Base-by-base conservation (phyloP, 2,113 vertebrate genomes). In the Ceratotherium simum region DNA sequence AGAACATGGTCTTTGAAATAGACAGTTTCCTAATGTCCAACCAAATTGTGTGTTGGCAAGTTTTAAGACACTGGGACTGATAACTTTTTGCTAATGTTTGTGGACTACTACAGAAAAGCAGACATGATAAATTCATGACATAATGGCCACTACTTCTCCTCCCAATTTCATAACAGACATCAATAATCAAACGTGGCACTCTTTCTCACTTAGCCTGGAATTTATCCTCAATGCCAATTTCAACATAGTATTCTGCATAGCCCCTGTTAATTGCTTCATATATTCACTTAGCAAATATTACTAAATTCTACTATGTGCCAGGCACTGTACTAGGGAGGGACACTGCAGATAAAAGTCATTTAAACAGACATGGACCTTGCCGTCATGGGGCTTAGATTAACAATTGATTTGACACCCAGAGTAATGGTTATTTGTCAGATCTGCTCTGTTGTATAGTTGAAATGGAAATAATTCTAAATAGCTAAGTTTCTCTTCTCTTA, bases 401-500 rank as follows among this genome's bases (percentile, higher is more conserved):
- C 60, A 72, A 36, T 2, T n/a, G 65, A 83, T 46, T 42, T 72
- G 33, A 73, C 46, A 14, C 51, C 29, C 72, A 27, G 0, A 76
- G 72, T 20, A 36, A 86, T 14, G 39, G 16, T 39, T 58, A 8
- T 48, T 23, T 70, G 46, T 73, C 25, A 54, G 23, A 31, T 51
- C 73, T 72, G 27, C 82, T 79, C 29, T 90, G 27, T 18, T 31
- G 23, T 48, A 11, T 9, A 67, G 25, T 3, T 73, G 42, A 75
- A 67, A n/a, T 60, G 29, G 48, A 85, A 86, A 58, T 42, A 46
- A 79, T 67, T 86, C 7, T 96, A 69, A 87, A 14, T 27, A 83
- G 27, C n/a, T 20, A 33, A 11, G 48, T 60, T 62, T 95, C 69
- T 79, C 39, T 81, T 78, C 56, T 27, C 10, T 21, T 75, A 17